Percentiles rank a stretch among this genome's conserved stretches.
Conservation (phyloP, 2,888 invertebrate genomes). For the Drosophila flavopinicola region DNA sequence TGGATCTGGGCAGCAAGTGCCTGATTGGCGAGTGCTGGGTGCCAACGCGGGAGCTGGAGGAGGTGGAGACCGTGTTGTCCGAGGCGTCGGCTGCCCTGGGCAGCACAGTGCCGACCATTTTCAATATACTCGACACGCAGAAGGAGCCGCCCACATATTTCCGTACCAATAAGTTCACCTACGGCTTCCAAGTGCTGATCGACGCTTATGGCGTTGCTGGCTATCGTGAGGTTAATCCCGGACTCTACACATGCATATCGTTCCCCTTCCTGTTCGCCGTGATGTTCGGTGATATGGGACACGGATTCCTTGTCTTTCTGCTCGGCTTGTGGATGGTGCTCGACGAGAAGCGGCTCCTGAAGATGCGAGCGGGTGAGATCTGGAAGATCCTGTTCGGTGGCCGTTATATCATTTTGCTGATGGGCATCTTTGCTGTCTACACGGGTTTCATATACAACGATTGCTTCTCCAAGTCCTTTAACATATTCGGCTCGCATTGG, state of each 20-base stretch:
- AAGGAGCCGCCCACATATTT: slow-evolving; percentile 96
- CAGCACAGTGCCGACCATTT: slow-evolving; percentile 95
- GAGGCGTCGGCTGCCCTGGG: slow-evolving; percentile 93
- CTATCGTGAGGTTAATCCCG: slow-evolving; percentile 96
- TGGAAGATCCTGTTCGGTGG: slow-evolving; percentile 99
- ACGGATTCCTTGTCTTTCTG: slow-evolving; percentile 93
- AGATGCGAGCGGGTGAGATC: slow-evolving; percentile 92
- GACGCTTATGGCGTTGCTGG: slow-evolving; percentile 97
- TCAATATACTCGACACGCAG: slow-evolving; percentile 92
- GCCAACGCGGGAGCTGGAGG: slow-evolving; percentile 88
- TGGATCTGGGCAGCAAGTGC: slow-evolving; percentile 95
- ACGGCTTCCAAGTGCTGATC: slow-evolving; percentile 95
- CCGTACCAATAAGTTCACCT: slow-evolving; percentile 95
- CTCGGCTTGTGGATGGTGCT: slow-evolving; percentile 93
- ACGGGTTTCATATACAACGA: slow-evolving; percentile 99
- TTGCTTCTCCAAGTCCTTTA: slow-evolving; percentile 96
- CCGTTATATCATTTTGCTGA: slow-evolving; percentile 96
- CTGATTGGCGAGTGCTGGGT: slow-evolving; percentile 96
- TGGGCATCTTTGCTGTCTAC: slow-evolving; percentile 98
- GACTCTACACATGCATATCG: slow-evolving; percentile 93
- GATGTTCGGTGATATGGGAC: slow-evolving; percentile 98
- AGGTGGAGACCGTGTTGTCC: slow-evolving; percentile 91
- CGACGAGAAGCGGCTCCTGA: slow-evolving; percentile 90
- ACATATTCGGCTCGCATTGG: slow-evolving; percentile 96
- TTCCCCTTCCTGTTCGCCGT: slow-evolving; percentile 98